Percentiles rank a stretch among this genome's conserved stretches.
phyloP scores from a whole-genome alignment of 2,888 invertebrate genomes.

The Pycnomerus fuliginosus region DNA sequence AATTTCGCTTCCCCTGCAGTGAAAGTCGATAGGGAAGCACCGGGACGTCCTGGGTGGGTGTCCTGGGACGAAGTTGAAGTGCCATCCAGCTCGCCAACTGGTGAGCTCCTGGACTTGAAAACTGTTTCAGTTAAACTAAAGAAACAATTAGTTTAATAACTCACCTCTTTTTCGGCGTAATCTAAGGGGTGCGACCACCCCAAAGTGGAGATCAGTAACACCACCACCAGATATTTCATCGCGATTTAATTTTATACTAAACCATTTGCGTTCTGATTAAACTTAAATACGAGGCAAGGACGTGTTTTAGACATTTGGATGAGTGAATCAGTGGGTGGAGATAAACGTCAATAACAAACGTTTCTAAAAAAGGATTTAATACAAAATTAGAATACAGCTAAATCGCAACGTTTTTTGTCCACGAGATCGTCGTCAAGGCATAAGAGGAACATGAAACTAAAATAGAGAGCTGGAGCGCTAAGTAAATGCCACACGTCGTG shows the following conservation, averaged over 20 bases:
- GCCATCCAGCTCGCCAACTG: conserved; percentile 47
- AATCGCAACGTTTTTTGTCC: conserved; percentile 7
- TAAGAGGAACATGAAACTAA: conserved; percentile 73
- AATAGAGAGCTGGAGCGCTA: conserved; percentile 75
- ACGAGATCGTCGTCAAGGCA: conserved; percentile 74
- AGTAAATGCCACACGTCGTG: conserved; percentile 86
- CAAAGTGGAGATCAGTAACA: not conserved
- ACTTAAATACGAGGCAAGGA: no score
- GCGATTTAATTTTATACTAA: not conserved
- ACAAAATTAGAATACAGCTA: conserved; percentile 9
- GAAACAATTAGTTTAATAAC: conserved; percentile 18
- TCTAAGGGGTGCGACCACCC: not conserved
- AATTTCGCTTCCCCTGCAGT: conserved; percentile 43
- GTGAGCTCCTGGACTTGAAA: conserved; percentile 44
- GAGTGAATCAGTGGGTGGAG: no score
- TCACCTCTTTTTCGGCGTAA: conserved; percentile 24
- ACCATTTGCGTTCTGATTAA: no score
- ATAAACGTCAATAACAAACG: no score
- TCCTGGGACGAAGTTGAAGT: conserved; percentile 41
- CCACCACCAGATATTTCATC: not conserved
- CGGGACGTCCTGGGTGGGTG: conserved; percentile 36
- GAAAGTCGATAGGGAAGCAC: conserved; percentile 41
- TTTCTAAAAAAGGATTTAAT: not conserved
- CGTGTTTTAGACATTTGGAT: no score
- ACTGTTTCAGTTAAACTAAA: conserved; percentile 26